A percentile compares a stretch with the other conserved stretches of the same genome.
These are phyloP conservation scores for Austrolebias charrua DNA, from an alignment of 2,797 vertebrate genomes.

Conservation along the genomic window DNA sequence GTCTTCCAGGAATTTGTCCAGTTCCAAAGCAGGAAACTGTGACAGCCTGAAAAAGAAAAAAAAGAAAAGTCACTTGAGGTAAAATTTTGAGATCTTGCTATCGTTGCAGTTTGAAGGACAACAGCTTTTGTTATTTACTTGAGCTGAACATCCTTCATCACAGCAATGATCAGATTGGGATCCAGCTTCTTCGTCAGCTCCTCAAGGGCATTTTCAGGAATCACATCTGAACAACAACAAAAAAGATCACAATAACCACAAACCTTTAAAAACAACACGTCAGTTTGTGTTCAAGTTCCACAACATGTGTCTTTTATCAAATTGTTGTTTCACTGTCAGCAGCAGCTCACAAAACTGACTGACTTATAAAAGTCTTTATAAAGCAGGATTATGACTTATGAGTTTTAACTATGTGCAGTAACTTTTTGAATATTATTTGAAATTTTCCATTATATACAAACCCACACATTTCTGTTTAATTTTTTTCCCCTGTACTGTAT, in stretches of 20 bases:
- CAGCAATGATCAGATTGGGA: constrained; percentile 90
- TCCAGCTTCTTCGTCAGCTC: constrained; percentile 98
- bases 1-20: constrained; percentile 98
- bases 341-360: no score
- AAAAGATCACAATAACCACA: neutral
- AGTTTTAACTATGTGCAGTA: no score
- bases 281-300: no score
- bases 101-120: neutral
- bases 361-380: no score
- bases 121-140: constrained; percentile 81
- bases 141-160: constrained; percentile 86
- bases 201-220: constrained; percentile 95
- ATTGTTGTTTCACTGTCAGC: no score
- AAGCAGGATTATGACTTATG: no score
- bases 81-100: neutral
- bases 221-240: constrained; percentile 84
- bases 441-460: neutral
- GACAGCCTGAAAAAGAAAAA: constrained; percentile 81
- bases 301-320: no score
- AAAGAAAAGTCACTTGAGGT: neutral
- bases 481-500: no score
- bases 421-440: no score
- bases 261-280: no score
- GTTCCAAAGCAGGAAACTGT: constrained; percentile 92
- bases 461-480: neutral